phyloP scores from a whole-genome alignment of 2,797 vertebrate genomes.

The Halcyon chelicuti region DNA sequence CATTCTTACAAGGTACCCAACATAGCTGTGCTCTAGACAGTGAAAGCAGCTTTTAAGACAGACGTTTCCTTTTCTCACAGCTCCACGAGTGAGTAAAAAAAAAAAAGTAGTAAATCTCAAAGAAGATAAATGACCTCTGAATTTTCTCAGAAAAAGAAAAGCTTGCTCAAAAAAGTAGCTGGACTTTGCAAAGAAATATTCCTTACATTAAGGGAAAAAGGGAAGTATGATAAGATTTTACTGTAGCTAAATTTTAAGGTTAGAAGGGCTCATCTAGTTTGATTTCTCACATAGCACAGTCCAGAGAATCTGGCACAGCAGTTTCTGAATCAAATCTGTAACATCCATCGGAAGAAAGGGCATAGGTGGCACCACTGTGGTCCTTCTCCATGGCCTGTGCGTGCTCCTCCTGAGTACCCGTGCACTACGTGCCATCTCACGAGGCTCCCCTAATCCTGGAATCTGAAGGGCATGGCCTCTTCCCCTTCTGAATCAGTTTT shows the following conservation, averaged over 20 bases:
- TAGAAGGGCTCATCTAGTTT: background rate
- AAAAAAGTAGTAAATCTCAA: conserved; percentile 68
- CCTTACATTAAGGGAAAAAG: conserved; percentile 46
- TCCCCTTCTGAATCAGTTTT: background rate
- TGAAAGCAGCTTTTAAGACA: conserved; percentile 37
- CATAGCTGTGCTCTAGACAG: background rate
- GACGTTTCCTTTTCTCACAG: conserved; percentile 63
- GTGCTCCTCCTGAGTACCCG: background rate
- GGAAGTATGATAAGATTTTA: conserved; percentile 1
- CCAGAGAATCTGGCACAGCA: background rate
- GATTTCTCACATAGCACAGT: background rate
- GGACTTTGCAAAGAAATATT: conserved; percentile 58
- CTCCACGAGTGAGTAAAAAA: conserved; percentile 71
- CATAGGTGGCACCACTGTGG: background rate
- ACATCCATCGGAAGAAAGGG: background rate
- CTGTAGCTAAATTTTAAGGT: background rate
- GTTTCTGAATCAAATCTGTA: background rate
- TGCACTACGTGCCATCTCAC: background rate
- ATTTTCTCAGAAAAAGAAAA: conserved; percentile 69
- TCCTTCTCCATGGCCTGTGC: conserved; percentile 1
- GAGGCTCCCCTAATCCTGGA: background rate
- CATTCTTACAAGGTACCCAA: background rate
- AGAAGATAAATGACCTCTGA: conserved; percentile 75
- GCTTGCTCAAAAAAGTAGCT: background rate
- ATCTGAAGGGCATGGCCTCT: background rate